Evolutionary conservation across 1,140 invertebrate genomes (phyloP).

Genomic region (Cataglyphis hispanica): DNA sequence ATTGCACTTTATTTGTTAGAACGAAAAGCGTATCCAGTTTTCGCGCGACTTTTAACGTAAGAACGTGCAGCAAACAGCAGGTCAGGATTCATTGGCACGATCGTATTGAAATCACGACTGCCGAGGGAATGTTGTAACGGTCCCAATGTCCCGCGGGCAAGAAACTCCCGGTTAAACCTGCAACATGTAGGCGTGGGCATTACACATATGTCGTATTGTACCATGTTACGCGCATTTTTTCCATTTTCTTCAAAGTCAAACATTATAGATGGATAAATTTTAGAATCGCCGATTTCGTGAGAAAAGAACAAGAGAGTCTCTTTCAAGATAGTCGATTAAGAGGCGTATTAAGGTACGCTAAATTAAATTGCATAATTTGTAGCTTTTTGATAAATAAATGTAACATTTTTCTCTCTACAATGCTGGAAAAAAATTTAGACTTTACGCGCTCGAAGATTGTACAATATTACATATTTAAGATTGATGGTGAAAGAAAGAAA

Average conservation of each 20-base stretch:
- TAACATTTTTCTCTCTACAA: no score
- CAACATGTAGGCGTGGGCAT: slow-evolving; percentile 6
- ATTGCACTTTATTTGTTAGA: not conserved
- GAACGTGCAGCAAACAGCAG: no score
- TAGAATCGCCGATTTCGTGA: slow-evolving; percentile 13
- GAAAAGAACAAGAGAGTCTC: not conserved
- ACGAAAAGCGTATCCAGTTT: not conserved
- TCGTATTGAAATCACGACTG: slow-evolving; percentile 77
- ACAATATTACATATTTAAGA: no score
- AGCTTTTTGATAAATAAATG: not conserved
- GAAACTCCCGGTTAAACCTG: slow-evolving; percentile 69
- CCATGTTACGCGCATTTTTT: not conserved
- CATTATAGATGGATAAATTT: not conserved
- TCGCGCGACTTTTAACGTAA: not conserved
- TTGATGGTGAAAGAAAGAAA: no score
- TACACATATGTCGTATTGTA: slow-evolving; percentile 25
- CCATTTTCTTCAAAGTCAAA: not conserved
- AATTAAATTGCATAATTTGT: not conserved
- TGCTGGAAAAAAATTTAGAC: no score
- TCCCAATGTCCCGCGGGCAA: slow-evolving; percentile 80
- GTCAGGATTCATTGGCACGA: slow-evolving; percentile 61
- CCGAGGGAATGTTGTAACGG: slow-evolving; percentile 82
- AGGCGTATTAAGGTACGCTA: no score
- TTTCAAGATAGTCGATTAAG: not conserved
- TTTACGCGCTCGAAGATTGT: no score